Evolutionary conservation across 2,113 vertebrate genomes (phyloP).

Genomic region (Colinus virginianus): DNA sequence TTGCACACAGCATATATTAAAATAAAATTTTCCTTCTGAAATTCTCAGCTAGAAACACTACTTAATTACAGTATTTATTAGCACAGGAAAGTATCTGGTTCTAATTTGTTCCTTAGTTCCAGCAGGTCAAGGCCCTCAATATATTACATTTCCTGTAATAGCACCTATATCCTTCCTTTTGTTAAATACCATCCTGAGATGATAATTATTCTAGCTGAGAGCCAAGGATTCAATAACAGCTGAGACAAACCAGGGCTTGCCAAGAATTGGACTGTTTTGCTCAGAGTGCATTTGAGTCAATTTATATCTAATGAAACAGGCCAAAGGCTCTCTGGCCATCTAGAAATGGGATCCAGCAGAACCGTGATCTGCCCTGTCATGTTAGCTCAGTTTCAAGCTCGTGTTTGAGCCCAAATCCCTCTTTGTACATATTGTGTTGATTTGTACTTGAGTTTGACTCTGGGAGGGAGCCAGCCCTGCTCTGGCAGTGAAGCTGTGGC

Average conservation of each 20-base stretch:
- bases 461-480: background rate
- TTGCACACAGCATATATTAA: background rate
- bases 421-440: background rate
- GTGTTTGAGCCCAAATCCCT: background rate
- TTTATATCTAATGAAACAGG: background rate
- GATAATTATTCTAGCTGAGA: slow-evolving; percentile 38
- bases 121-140: slow-evolving; percentile 12
- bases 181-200: slow-evolving; percentile 48
- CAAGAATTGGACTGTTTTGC: background rate
- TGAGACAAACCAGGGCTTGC: slow-evolving; percentile 26
- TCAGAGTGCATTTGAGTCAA: background rate
- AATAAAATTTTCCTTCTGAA: background rate
- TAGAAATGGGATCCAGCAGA: background rate
- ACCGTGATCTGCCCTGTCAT: rapidly evolving
- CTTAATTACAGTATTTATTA: slow-evolving; percentile 47
- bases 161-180: slow-evolving; percentile 36
- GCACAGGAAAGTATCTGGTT: background rate
- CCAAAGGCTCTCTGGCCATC: background rate
- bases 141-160: slow-evolving; percentile 31
- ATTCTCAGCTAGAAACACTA: slow-evolving; percentile 3
- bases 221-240: slow-evolving; percentile 32
- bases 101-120: slow-evolving; percentile 40
- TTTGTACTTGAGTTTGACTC: background rate
- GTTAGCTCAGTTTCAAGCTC: background rate
- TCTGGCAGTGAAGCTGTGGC: background rate